Base-by-base conservation (phyloP, 2,113 vertebrate species). In the Serinus canaria region DNA sequence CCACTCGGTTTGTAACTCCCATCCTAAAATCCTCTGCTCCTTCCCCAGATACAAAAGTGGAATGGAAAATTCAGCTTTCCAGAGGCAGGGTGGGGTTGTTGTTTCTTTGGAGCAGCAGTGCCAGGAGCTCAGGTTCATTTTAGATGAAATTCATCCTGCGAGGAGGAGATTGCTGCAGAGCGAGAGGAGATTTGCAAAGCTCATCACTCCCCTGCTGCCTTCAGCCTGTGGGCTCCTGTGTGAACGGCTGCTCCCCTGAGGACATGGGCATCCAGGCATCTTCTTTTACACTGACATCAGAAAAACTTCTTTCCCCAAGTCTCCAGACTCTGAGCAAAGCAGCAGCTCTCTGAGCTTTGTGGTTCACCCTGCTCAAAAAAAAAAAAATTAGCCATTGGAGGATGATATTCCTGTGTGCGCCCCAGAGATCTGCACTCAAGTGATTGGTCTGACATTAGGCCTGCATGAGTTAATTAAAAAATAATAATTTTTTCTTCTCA, bases 391-490 rank as follows among this genome's bases (percentile, higher is more conserved):
- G 35, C 62, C 44, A n/a, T 39, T 5, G 47, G 56, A 90, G 74
- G 70, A 47, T 28, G 46, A 35, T 12, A 12, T 46, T 64, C 73
- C 73, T 66, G 7, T 20, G 10, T 0, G 0, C 68, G 74, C 31
- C 83, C 58, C 81, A 75, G 86, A 78, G 83, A 87, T n/a, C 30
- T 5, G 3, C 8, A 28, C 53, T 75, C 50, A 20, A 72, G 46
- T 20, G n/a, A 39, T 89, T 47, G 66, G 30, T 15, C 64, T 76
- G 59, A 75, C 50, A 63, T 80, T 41, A 92, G 84, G 50, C 27
- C 55, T 74, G 15, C 27, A 49, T 15, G 49, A 83, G 50, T 89
- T 92, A 96, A 92, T 94, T 94, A 89, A 94, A 94, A 90, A 55
- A 83, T 33, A 75, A 86, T 73, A 1, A 17, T 52, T 56, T 81